These are phyloP conservation scores for Tragelaphus scriptus DNA, from an alignment of 2,113 vertebrate species.

Conservation along the genomic window DNA sequence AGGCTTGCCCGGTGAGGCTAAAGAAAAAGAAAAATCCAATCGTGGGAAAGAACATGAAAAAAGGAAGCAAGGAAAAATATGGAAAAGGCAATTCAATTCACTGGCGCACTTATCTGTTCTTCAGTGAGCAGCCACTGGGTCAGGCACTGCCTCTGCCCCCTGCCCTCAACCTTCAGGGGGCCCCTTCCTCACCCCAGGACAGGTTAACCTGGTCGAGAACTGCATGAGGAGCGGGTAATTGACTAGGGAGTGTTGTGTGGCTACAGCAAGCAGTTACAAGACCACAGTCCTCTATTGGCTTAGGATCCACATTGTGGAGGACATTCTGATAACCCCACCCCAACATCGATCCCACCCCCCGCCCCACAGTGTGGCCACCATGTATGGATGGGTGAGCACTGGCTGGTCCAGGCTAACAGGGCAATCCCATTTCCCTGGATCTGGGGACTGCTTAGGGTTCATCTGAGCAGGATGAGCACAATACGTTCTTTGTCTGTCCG, in stretches of 20 bases:
- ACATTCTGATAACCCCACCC: neutral
- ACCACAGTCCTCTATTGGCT: neutral
- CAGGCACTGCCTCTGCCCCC: neutral
- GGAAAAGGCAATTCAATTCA: neutral
- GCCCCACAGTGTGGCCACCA: fast-evolving
- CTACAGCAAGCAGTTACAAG: neutral
- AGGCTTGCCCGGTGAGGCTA: neutral
- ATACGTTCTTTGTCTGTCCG: fast-evolving
- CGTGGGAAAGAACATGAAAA: neutral
- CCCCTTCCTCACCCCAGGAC: neutral
- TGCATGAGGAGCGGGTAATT: too few relatives aligned
- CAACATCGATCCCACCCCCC: too few relatives aligned
- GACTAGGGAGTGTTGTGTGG: too few relatives aligned
- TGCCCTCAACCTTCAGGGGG: neutral
- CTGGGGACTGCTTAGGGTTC: too few relatives aligned
- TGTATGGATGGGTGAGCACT: neutral
- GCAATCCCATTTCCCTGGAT: neutral
- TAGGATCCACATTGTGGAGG: neutral
- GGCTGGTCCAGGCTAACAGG: neutral
- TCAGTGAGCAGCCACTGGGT: neutral
- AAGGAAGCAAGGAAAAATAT: neutral
- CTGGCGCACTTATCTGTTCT: neutral
- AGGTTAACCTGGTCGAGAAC: neutral
- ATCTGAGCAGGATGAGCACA: too few relatives aligned
- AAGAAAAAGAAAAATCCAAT: neutral